Conservation (phyloP, 1,140 invertebrate species). For the Apocrypta bakeri region DNA sequence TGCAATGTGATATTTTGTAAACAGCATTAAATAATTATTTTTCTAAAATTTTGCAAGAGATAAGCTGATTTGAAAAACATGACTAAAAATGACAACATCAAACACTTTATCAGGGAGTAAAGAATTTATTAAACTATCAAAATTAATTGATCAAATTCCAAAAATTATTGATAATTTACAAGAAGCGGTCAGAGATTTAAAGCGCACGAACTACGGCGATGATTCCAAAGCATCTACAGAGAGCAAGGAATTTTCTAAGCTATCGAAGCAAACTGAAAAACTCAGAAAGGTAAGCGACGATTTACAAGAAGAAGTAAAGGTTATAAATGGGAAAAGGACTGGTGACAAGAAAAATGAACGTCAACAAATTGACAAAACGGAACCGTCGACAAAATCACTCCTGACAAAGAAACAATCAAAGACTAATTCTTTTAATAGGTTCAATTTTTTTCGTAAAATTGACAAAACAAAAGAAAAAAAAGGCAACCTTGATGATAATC, state of each 20-base stretch:
- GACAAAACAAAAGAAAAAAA: not conserved
- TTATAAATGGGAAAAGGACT: not conserved
- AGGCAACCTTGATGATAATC: too few species aligned
- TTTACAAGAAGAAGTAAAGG: constrained; percentile 20
- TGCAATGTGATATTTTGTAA: too few species aligned
- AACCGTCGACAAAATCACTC: not conserved
- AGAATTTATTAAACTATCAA: too few species aligned
- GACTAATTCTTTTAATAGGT: not conserved
- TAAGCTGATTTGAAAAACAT: too few species aligned
- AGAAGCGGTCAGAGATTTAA: too few species aligned
- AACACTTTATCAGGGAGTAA: too few species aligned
- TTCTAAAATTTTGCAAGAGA: too few species aligned
- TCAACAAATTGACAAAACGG: not conserved
- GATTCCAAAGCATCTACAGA: not conserved
- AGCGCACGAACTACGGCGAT: too few species aligned
- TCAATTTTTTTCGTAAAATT: constrained; percentile 22
- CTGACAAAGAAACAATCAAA: not conserved
- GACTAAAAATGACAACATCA: too few species aligned
- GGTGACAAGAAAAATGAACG: not conserved
- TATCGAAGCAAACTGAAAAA: not conserved
- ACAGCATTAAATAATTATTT: too few species aligned
- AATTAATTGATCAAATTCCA: too few species aligned
- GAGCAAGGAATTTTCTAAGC: not conserved
- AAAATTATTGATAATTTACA: too few species aligned
- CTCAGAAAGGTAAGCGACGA: constrained; percentile 1